Base-by-base conservation (phyloP, 2,797 vertebrate genomes). In the Chelon labrosus region DNA sequence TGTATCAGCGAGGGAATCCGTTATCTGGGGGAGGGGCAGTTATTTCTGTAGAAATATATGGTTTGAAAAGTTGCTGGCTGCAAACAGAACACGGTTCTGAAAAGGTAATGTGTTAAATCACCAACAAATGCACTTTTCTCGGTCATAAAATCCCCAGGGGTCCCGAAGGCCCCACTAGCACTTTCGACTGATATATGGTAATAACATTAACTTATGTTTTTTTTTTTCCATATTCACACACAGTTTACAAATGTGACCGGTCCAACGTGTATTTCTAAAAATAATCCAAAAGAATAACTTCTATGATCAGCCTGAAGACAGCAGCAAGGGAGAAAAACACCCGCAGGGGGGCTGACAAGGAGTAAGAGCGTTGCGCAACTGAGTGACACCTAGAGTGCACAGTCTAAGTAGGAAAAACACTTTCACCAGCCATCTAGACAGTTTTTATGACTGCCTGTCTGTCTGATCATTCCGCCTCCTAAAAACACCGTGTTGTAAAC, bases 301-400 rank as follows among this genome's bases (percentile, higher is more conserved):
- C 2, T 7, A 25, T 57, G n/a, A 73, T 60, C 54, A 69, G 35
- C 42, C 17, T 27, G 31, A 31, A 50, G 31, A 39, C 46, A 52
- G 22, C 41, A 54, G 5, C 11, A 14, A 46, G 17, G 16, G 3
- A 46, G 44, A 16, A 46, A 37, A 16, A 35, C 7, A 35, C 31
- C 46, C 46, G n/a, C n/a, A 19, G 46, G n/a, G 19, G 46, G n/a
- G 8, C 17, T 35, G 31, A 35, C 7, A 35, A 10, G 17, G 46
- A 19, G 8, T 9, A 1, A 8, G 9, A 27, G 50, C 3, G 12
- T 77, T 83, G 64, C 50, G 65, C 47, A 86, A 82, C 2, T 46
- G 55, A 71, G 79, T 80, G 66, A 78, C 77, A 61, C 66, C 5
- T 37, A 57, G 0, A 61, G 9, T 53, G 77, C 17, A 46, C 55